A percentile compares a stretch with the other conserved stretches of the same genome.
Conservation (phyloP, 2,797 vertebrate species). For the Coranthus polyacanthus region DNA sequence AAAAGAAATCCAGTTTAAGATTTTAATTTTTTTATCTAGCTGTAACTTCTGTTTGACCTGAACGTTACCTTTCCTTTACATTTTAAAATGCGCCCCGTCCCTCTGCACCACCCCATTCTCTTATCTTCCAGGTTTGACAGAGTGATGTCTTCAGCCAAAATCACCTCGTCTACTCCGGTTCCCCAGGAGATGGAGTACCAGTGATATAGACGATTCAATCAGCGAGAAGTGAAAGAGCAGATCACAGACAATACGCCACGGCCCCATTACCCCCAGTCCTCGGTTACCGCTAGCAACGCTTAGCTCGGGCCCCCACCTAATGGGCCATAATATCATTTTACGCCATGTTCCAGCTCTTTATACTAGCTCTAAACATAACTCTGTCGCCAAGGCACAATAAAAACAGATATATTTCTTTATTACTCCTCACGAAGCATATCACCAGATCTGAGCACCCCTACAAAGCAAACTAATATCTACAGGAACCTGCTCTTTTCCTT, state of each 20-base stretch:
- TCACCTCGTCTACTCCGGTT: conserved; percentile 74
- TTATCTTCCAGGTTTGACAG: conserved; percentile 76
- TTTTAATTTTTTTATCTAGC: conserved; percentile 33
- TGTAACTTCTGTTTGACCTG: conserved; percentile 41
- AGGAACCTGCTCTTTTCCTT: conserved; percentile 69
- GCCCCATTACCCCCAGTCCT: conserved; percentile 82
- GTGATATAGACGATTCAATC: conserved; percentile 82
- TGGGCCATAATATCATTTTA: conserved; percentile 86
- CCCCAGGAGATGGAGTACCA: conserved; percentile 78
- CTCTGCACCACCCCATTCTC: conserved; percentile 50
- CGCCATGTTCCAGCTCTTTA: conserved; percentile 82
- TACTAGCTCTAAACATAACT: conserved; percentile 84
- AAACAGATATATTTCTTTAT: conserved; percentile 88
- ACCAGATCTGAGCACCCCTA: conserved; percentile 69
- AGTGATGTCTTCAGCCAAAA: conserved; percentile 82
- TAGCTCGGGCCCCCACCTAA: conserved; percentile 80
- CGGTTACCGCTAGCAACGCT: conserved; percentile 78
- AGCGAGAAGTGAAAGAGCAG: conserved; percentile 78
- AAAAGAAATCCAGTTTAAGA: conserved; percentile 13
- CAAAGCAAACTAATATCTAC: conserved; percentile 82
- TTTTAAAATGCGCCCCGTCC: conserved; percentile 36
- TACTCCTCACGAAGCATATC: conserved; percentile 80
- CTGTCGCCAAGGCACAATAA: conserved; percentile 81
- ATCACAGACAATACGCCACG: conserved; percentile 79
- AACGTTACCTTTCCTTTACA: conserved; percentile 56